These are phyloP conservation scores for Picathartes gymnocephalus DNA, from an alignment of 2,113 vertebrate species.

Conservation along the genomic window DNA sequence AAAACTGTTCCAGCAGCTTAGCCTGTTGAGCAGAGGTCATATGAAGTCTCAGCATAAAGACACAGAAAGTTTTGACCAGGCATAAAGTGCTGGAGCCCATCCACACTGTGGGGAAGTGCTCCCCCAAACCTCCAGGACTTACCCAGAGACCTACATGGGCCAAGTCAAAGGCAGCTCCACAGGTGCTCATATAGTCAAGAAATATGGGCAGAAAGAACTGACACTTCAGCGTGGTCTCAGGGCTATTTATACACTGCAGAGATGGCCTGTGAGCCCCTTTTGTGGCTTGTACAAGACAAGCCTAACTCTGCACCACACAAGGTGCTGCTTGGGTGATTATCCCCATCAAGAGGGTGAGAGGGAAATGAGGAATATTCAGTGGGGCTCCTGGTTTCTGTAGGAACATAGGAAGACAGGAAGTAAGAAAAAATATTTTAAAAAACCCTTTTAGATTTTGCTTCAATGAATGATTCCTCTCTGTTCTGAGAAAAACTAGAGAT, in stretches of 20 bases:
- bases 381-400: neutral
- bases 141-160: neutral
- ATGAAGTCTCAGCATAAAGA: neutral
- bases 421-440: neutral
- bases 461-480: neutral
- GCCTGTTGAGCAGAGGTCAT: neutral
- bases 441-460: neutral
- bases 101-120: fast-evolving
- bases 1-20: neutral
- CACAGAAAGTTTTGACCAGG: neutral
- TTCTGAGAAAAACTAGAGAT: neutral
- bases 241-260: neutral
- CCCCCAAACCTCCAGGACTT: neutral
- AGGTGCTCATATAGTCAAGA: neutral
- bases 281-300: neutral
- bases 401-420: neutral
- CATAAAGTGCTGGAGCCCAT: neutral
- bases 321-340: neutral
- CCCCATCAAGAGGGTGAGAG: neutral
- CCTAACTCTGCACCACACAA: neutral
- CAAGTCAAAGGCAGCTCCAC: neutral
- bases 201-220: neutral
- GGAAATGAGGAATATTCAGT: neutral
- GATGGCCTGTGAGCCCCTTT: neutral
- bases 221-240: neutral